Evolutionary conservation across 2,113 vertebrate genomes (phyloP).

Genomic region (Glareola pratincola): DNA sequence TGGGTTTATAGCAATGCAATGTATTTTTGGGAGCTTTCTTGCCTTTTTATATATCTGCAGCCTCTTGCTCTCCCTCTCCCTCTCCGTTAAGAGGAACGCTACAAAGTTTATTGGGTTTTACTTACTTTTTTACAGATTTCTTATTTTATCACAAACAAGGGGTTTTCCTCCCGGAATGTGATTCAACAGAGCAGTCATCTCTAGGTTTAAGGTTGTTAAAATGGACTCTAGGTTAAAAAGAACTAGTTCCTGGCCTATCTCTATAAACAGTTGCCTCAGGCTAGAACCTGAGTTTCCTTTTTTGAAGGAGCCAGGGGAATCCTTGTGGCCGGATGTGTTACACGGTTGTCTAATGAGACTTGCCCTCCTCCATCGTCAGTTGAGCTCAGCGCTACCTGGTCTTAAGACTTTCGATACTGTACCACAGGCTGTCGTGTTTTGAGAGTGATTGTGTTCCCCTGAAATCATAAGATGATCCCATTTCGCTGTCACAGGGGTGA

Average conservation of each 20-base stretch:
- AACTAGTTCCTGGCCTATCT: background rate
- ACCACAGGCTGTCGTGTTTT: background rate
- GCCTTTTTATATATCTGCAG: background rate
- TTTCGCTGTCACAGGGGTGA: background rate
- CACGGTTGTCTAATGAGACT: background rate
- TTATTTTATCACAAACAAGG: background rate
- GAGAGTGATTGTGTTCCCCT: background rate
- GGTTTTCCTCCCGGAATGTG: background rate
- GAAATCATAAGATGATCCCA: background rate
- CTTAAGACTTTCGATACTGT: background rate
- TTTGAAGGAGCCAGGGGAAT: background rate
- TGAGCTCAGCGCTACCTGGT: background rate
- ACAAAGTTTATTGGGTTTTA: background rate
- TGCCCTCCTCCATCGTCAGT: background rate
- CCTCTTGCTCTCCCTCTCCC: background rate
- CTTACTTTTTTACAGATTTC: background rate
- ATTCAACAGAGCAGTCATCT: background rate
- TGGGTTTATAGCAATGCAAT: background rate
- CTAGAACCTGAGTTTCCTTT: background rate
- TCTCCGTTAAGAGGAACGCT: background rate
- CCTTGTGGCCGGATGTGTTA: background rate
- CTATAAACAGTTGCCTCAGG: background rate
- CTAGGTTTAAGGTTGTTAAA: background rate
- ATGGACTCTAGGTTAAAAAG: background rate
- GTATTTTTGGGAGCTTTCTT: background rate